Evolutionary conservation across 2,888 invertebrate species (phyloP).

Genomic region (Drosophila parthenogenetica): DNA sequence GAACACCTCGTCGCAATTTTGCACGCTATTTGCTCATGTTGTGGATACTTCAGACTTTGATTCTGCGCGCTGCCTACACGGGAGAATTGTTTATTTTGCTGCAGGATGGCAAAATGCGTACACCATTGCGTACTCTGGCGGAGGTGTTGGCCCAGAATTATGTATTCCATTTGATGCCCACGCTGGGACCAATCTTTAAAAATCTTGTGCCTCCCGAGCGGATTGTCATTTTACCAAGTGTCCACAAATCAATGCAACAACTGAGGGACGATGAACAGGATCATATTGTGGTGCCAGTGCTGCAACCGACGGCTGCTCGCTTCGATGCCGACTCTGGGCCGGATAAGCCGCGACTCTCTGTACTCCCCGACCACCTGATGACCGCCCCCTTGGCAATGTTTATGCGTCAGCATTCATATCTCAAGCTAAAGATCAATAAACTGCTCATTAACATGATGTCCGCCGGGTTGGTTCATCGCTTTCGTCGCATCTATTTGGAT

Average conservation of each 20-base stretch:
- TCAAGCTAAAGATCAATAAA: slow-evolving; percentile 58
- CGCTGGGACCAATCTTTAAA: slow-evolving; percentile 47
- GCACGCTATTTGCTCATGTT: slow-evolving; percentile 78
- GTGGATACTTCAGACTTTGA: slow-evolving; percentile 77
- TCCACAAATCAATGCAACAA: background rate
- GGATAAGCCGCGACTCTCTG: slow-evolving; percentile 19
- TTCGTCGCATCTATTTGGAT: slow-evolving; percentile 65
- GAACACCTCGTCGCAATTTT: slow-evolving; percentile 75
- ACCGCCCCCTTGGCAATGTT: slow-evolving; percentile 76
- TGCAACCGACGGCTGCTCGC: slow-evolving; percentile 44
- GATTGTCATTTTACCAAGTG: background rate
- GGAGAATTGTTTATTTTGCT: slow-evolving; percentile 78
- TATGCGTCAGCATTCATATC: slow-evolving; percentile 77
- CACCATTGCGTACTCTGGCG: slow-evolving; percentile 52
- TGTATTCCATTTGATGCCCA: slow-evolving; percentile 58
- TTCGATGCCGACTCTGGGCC: slow-evolving; percentile 65
- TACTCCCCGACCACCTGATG: slow-evolving; percentile 63
- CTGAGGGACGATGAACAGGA: slow-evolving; percentile 49
- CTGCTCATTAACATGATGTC: slow-evolving; percentile 73
- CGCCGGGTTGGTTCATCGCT: slow-evolving; percentile 68
- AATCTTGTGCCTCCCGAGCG: slow-evolving; percentile 21
- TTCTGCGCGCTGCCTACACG: slow-evolving; percentile 78
- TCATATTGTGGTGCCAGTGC: slow-evolving; percentile 47
- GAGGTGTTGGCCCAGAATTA: slow-evolving; percentile 69
- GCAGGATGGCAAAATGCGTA: slow-evolving; percentile 73